Base-by-base conservation (phyloP, 2,888 invertebrate genomes). In the Rutpela maculata region DNA sequence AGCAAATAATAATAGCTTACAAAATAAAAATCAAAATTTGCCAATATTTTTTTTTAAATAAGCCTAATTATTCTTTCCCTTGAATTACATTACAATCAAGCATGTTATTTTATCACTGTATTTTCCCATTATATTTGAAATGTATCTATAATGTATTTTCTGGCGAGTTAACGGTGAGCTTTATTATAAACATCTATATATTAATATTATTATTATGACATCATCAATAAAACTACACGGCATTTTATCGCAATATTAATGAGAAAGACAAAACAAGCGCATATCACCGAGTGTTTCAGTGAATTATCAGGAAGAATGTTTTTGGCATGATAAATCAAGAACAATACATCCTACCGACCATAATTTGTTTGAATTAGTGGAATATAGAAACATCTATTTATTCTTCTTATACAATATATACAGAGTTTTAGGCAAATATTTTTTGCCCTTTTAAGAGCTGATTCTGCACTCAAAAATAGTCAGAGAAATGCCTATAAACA, bases 291-390 rank as follows among this genome's bases (percentile, higher is more conserved):
- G 60, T 43, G 43, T 60, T 35, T 70, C 18, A 18, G 35, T 56
- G n/a, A 59, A 70, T 12, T 70, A 70, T 70, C 70, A 60, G 60
- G 15, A 50, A 43, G 43, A 70, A 70, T 70, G n/a, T 22, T 70
- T 70, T 43, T 22, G 19, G 19, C 18, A 38, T 60, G 70, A 70
- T 70, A 60, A 70, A 70, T 70, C 12, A n/a, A 70, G 59, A 59
- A 38, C 70, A 59, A 70, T 60, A 19, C 57, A 69, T 31, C 35
- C 17, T 18, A 57, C 6, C 57, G 69, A 35, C 31, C 69, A 69
- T 57, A 56, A 19, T 57, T 17, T 10, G 17, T 43, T 65, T 43
- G 35, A 10, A n/a, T 31, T 38, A 9, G 10, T 38, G 18, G 17
- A 35, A 17, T 35, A 26, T 57, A 9, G 56, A 10, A 17, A 62